A percentile compares a stretch with the other conserved stretches of the same genome.
These are phyloP conservation scores for Diachasmimorpha longicaudata DNA, from an alignment of 1,140 invertebrate species.

Conservation along the genomic window DNA sequence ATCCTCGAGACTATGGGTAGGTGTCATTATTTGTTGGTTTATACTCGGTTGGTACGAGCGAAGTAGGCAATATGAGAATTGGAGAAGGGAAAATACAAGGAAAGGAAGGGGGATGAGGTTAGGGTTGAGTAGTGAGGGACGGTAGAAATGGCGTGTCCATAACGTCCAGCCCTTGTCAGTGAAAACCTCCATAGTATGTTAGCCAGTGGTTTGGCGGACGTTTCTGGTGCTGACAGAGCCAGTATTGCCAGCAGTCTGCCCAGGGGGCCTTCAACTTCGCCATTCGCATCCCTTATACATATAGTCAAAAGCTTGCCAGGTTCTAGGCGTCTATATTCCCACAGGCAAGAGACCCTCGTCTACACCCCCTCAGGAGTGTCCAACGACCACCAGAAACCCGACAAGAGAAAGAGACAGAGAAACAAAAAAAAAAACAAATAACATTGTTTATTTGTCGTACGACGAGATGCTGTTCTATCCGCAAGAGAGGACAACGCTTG, in stretches of 20 bases:
- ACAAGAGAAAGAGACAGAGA: not conserved
- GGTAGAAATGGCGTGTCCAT: constrained; percentile 25
- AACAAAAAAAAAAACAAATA: not conserved
- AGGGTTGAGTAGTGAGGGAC: constrained; percentile 4
- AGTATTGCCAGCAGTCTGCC: constrained; percentile 28
- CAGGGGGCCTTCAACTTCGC: constrained; percentile 2
- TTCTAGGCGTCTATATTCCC: not conserved
- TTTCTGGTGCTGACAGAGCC: constrained; percentile 49
- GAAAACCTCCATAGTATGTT: constrained; percentile 28
- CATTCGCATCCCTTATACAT: not conserved
- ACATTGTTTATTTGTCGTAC: constrained; percentile 54
- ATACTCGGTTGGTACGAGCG: not conserved
- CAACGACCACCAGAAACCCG: not conserved
- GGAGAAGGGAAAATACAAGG: not conserved
- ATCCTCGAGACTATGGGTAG: not conserved
- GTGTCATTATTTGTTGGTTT: not conserved
- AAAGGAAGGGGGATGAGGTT: not conserved
- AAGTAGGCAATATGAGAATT: not conserved
- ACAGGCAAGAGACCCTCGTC: constrained; percentile 5
- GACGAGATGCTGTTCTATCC: constrained; percentile 33
- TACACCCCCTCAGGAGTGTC: not conserved
- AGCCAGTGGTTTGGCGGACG: constrained; percentile 38
- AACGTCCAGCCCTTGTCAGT: constrained; percentile 37
- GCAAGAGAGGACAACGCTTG: constrained; percentile 6
- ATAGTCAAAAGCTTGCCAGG: not conserved